Evolutionary conservation across 2,888 invertebrate genomes (phyloP), one percentile per base, ranked within the genome.

Genomic region (Xestia sexstrigata): DNA sequence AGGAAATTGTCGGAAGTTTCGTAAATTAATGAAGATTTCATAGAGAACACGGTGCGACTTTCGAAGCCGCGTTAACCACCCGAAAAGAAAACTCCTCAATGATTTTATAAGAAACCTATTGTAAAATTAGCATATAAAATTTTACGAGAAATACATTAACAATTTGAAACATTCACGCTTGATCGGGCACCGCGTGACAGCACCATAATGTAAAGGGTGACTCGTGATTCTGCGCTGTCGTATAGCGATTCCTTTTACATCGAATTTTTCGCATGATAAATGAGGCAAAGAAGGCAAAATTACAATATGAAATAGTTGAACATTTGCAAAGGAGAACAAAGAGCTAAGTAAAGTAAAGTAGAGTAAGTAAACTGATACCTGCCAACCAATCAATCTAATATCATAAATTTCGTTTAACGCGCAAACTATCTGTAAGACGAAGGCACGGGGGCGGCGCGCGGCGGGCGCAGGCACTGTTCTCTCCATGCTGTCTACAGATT

Each of bases 401-500:
- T 94, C 93, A 94, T 95, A 95, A 94, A 95, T 95, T 93, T 92
- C 81, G 91, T 92, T 94, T 93, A 94, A 92, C 93, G 94, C 93
- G 93, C 91, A 92, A 95, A 95, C 94, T 95, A 93, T 91, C 89
- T 90, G 91, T 90, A 91, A 91, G 88, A 90, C 91, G 89, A 87
- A 20, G 58, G 42, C 47, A 13, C 23, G 67, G 35, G 71, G 35
- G 72, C 13, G 76, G 75, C 81, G 63, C 63, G 65, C 87, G 89
- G 75, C 81, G 63, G 74, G 65, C 87, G 89, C 85, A 93, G 92
- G 92, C 92, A 93, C 94, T 94, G 93, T 94, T 93, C 94, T 94
- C 94, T 92, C 90, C 89, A 60, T 93, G 95, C 95, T 95, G 95
- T 96, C 96, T 96, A 96, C 96, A 95, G 96, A 96, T 96, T 95